Percentiles rank a stretch among this genome's conserved stretches.
Evolutionary conservation across 2,888 invertebrate genomes (phyloP).

Genomic region (Capitulum mitella): DNA sequence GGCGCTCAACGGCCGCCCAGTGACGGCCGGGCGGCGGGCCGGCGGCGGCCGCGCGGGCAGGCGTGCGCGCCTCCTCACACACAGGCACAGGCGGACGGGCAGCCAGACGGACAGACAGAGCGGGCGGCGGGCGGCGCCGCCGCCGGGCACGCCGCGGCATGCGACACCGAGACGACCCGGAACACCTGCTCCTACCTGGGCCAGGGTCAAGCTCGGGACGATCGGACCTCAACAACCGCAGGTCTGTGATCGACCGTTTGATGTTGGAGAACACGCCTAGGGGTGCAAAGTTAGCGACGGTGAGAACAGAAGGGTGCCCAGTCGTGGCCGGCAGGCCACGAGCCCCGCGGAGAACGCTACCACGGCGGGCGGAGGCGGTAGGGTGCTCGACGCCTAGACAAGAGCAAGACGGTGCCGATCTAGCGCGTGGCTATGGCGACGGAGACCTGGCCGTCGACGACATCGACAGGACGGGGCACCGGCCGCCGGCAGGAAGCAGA

Average conservation of each 20-base stretch:
- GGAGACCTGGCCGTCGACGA: too few relatives aligned
- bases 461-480: too few relatives aligned
- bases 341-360: too few relatives aligned
- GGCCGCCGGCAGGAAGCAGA: too few relatives aligned
- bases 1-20: neutral
- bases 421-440: too few relatives aligned
- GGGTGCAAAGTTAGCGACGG: neutral
- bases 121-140: neutral
- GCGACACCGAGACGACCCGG: neutral
- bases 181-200: neutral
- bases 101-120: constrained; percentile 4
- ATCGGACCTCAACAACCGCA: neutral
- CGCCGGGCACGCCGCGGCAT: neutral
- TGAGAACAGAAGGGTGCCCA: neutral
- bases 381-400: too few relatives aligned
- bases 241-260: constrained; percentile 15
- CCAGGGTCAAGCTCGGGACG: neutral
- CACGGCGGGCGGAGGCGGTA: too few relatives aligned
- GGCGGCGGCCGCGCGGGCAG: neutral
- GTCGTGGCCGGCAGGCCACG: too few relatives aligned
- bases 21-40: too few relatives aligned
- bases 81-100: neutral
- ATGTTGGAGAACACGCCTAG: constrained; percentile 16
- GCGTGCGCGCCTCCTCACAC: neutral
- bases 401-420: too few relatives aligned